Evolutionary conservation across 2,888 invertebrate species (phyloP).

Genomic region (Caenorhabditis zanzibari): DNA sequence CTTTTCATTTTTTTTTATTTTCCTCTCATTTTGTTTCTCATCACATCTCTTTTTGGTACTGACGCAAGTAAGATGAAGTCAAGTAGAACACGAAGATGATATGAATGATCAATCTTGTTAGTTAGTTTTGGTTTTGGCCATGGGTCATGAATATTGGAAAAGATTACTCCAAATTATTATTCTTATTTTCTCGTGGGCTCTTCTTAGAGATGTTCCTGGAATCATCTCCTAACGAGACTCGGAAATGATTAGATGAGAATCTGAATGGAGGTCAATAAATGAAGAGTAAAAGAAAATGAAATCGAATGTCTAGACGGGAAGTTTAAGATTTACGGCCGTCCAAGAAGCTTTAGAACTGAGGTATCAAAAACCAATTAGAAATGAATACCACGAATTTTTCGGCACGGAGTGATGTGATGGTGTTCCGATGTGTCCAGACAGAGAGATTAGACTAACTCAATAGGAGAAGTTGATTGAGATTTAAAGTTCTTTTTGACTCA

Average conservation of each 20-base stretch:
- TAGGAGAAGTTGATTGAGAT: neutral
- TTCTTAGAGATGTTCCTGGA: neutral
- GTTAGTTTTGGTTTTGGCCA: conserved; percentile 17
- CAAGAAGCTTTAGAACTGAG: neutral
- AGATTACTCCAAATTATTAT: conserved; percentile 38
- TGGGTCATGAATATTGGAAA: conserved; percentile 5
- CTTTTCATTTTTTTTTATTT: conserved; percentile 14
- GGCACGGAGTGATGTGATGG: conserved; percentile 18
- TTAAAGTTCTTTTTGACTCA: neutral
- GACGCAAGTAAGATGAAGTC: conserved; percentile 35
- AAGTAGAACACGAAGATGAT: conserved; percentile 31
- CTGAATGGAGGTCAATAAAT: conserved; percentile 5
- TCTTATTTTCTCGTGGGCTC: neutral
- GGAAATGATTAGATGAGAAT: neutral
- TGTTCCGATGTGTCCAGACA: neutral
- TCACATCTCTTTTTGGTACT: conserved; percentile 12
- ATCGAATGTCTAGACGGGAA: conserved; percentile 29
- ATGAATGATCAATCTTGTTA: conserved; percentile 61
- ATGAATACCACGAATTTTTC: neutral
- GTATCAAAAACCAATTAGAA: conserved; percentile 13
- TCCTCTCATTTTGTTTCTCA: conserved; percentile 22
- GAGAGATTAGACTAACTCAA: conserved; percentile 2
- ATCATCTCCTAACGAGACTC: conserved; percentile 25
- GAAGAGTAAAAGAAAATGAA: neutral
- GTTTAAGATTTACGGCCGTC: conserved; percentile 4